Evolutionary conservation across 2,888 invertebrate species (phyloP).

Genomic region (Apomyelois bistriatella): DNA sequence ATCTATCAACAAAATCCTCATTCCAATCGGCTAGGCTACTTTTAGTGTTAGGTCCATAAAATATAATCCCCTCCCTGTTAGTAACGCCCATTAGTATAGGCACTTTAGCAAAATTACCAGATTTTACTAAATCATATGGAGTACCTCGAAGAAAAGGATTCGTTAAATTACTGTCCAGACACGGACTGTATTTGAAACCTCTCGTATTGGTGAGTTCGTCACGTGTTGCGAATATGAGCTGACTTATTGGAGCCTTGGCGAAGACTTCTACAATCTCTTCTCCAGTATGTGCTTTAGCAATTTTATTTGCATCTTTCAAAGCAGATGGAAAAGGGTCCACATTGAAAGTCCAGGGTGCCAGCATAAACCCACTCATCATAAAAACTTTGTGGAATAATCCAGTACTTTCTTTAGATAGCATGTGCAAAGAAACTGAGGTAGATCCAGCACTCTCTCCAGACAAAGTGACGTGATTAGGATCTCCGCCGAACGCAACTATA

Average conservation of each 20-base stretch:
- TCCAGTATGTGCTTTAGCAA: slow-evolving; percentile 34
- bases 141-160: slow-evolving; percentile 59
- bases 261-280: slow-evolving; percentile 45
- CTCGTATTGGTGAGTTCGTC: slow-evolving; percentile 52
- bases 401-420: slow-evolving; percentile 50
- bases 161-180: slow-evolving; percentile 48
- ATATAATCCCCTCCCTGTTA: slow-evolving; percentile 56
- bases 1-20: slow-evolving; percentile 46
- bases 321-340: slow-evolving; percentile 42
- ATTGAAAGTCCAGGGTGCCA: slow-evolving; percentile 66
- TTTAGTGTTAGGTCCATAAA: slow-evolving; percentile 52
- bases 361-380: slow-evolving; percentile 56
- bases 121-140: slow-evolving; percentile 54
- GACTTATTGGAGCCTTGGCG: slow-evolving; percentile 35
- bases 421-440: slow-evolving; percentile 56
- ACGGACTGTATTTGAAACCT: slow-evolving; percentile 64
- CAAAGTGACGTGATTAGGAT: slow-evolving; percentile 66
- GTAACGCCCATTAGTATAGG: slow-evolving; percentile 59
- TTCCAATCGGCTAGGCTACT: slow-evolving; percentile 46
- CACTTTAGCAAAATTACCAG: slow-evolving; percentile 56
- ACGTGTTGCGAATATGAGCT: slow-evolving; percentile 42
- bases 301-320: slow-evolving; percentile 51
- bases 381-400: slow-evolving; percentile 66
- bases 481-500: slow-evolving; percentile 64
- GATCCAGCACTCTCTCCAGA: slow-evolving; percentile 69